phyloP scores from a whole-genome alignment of 1,140 invertebrate genomes.

The Nasonia longicornis region DNA sequence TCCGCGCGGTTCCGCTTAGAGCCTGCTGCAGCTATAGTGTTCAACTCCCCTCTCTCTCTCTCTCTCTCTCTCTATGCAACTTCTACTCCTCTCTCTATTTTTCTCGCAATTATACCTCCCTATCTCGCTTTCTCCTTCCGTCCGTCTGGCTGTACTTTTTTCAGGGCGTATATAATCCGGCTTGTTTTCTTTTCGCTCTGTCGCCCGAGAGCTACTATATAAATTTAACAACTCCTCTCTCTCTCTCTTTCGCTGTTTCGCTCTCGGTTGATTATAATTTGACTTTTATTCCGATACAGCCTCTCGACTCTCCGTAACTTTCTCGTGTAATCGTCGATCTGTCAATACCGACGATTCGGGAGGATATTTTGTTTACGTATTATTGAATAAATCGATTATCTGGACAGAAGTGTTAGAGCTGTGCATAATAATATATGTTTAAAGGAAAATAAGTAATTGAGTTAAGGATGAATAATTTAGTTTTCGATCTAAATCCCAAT shows the following conservation, averaged over 20 bases:
- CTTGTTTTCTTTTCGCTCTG: background rate
- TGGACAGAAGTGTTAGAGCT: too few relatives aligned
- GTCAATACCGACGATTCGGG: too few relatives aligned
- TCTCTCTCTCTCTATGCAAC: background rate
- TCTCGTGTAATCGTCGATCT: too few relatives aligned
- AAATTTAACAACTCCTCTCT: background rate
- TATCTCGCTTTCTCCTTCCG: conserved; percentile 1
- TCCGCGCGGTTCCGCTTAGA: conserved; percentile 48
- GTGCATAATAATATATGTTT: too few relatives aligned
- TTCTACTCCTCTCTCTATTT: conserved; percentile 19
- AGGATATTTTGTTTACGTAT: background rate
- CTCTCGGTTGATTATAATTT: too few relatives aligned
- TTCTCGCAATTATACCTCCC: conserved; percentile 27
- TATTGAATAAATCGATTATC: background rate
- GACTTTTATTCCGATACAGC: background rate
- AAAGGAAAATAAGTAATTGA: too few relatives aligned
- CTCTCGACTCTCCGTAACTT: too few relatives aligned
- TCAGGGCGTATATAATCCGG: background rate
- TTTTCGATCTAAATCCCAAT: too few relatives aligned
- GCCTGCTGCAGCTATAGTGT: conserved; percentile 29
- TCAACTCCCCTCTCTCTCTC: background rate
- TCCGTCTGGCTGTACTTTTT: background rate
- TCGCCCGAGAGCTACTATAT: background rate
- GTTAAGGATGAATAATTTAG: too few relatives aligned
- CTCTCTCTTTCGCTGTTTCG: background rate